Evolutionary conservation across 1,140 invertebrate genomes (phyloP).

Genomic region (Wiebesia pumilae): DNA sequence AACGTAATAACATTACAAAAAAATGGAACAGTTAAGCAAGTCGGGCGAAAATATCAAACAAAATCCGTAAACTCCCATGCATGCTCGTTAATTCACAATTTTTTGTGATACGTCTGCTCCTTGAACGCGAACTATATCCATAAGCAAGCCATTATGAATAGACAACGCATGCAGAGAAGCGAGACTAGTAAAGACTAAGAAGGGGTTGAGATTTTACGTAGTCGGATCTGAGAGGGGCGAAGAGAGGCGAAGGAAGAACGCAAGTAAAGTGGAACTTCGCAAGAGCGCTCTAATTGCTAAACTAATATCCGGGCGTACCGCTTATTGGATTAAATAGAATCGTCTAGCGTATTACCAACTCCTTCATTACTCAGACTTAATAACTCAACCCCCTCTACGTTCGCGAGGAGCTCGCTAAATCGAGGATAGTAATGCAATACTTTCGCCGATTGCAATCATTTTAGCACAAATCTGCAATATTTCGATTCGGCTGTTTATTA

Average conservation of each 20-base stretch:
- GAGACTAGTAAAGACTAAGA: not conserved
- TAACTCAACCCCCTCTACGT: slow-evolving; percentile 46
- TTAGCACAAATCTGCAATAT: not conserved
- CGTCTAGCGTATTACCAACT: slow-evolving; percentile 55
- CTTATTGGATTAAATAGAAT: slow-evolving; percentile 63
- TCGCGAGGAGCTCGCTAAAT: slow-evolving; percentile 8
- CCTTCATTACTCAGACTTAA: slow-evolving; percentile 62
- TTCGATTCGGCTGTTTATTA: not conserved
- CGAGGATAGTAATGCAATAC: not conserved
- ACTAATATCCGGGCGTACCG: slow-evolving; percentile 58
- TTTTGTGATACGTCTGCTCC: not conserved
- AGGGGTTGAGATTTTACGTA: not conserved
- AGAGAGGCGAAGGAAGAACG: not conserved
- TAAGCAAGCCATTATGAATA: slow-evolving; percentile 27
- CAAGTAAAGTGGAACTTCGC: slow-evolving; percentile 39
- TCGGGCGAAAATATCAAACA: not conserved
- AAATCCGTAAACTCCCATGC: not conserved
- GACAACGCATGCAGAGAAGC: not conserved
- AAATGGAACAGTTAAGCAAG: not conserved
- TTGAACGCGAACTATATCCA: not conserved
- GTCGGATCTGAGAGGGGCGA: not conserved
- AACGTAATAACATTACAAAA: not conserved
- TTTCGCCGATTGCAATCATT: slow-evolving; percentile 28
- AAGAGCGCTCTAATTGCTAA: slow-evolving; percentile 58
- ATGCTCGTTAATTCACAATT: slow-evolving; percentile 27